These are phyloP conservation scores for Stigmatopora nigra DNA, from an alignment of 2,113 vertebrate genomes.

Conservation along the genomic window DNA sequence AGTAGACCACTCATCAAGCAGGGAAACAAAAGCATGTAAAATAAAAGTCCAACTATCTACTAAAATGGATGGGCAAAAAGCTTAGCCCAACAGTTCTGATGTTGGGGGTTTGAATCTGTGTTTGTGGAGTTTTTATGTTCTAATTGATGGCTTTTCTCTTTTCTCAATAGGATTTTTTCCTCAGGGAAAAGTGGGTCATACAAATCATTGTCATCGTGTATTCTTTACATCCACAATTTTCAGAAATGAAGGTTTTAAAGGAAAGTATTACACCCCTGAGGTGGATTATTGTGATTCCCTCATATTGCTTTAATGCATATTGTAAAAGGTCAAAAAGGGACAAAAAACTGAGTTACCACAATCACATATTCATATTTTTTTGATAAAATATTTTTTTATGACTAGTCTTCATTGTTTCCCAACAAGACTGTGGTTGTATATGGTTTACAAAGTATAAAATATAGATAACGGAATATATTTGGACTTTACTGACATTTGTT, in stretches of 20 bases:
- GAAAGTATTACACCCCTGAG: neutral
- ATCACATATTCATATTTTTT: constrained; percentile 41
- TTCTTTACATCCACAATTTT: neutral
- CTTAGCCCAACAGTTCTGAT: no score
- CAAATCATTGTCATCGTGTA: no score
- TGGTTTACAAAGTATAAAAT: constrained; percentile 21
- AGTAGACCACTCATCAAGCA: neutral
- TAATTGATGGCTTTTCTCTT: no score
- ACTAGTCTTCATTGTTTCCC: constrained; percentile 17
- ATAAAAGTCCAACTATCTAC: no score
- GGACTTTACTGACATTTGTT: constrained; percentile 46
- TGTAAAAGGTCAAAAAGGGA: constrained; percentile 26
- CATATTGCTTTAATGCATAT: neutral
- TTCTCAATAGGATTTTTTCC: no score
- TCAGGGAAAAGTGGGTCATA: no score
- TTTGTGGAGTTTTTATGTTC: no score
- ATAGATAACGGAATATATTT: constrained; percentile 51
- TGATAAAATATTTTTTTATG: constrained; percentile 23
- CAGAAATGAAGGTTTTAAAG: constrained; percentile 25
- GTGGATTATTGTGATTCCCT: neutral
- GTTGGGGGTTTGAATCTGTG: no score
- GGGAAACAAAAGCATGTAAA: no score
- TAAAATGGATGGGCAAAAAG: no score
- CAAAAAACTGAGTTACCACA: constrained; percentile 21
- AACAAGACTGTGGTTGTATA: constrained; percentile 28